A percentile compares a stretch with the other conserved stretches of the same genome.
phyloP scores from a whole-genome alignment of 1,140 invertebrate genomes.

The Akabosia matsudoensis region DNA sequence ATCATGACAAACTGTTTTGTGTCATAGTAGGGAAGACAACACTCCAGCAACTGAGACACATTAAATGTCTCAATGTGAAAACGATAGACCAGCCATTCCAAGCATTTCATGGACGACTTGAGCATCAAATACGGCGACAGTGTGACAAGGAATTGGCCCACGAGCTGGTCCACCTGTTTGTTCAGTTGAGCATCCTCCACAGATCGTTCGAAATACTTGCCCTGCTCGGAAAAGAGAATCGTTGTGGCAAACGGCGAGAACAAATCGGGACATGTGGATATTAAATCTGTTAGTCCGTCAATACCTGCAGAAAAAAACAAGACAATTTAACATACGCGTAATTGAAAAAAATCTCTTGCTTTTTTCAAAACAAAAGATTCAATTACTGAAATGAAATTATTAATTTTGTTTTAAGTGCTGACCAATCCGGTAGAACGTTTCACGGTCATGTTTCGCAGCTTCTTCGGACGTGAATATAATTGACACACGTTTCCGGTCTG shows the following conservation, averaged over 20 bases:
- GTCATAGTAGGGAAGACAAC: slow-evolving; percentile 86
- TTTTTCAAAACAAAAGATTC: slow-evolving; percentile 35
- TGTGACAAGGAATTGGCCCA: slow-evolving; percentile 75
- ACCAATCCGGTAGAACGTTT: slow-evolving; percentile 81
- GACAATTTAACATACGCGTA: neutral
- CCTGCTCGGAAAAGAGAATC: slow-evolving; percentile 67
- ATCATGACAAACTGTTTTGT: slow-evolving; percentile 80
- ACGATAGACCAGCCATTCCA: slow-evolving; percentile 86
- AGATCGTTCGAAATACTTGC: slow-evolving; percentile 73
- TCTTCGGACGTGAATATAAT: slow-evolving; percentile 84
- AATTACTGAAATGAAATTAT: slow-evolving; percentile 13
- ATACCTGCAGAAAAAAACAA: slow-evolving; percentile 52
- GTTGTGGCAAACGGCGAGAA: slow-evolving; percentile 72
- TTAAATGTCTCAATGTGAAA: slow-evolving; percentile 87
- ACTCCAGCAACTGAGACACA: slow-evolving; percentile 69
- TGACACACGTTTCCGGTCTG: slow-evolving; percentile 67
- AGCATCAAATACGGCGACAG: slow-evolving; percentile 83
- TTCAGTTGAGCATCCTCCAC: slow-evolving; percentile 73
- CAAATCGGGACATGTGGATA: slow-evolving; percentile 60
- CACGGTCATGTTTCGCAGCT: slow-evolving; percentile 76
- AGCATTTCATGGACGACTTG: slow-evolving; percentile 76
- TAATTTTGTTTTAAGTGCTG: slow-evolving; percentile 46
- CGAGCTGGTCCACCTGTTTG: slow-evolving; percentile 66
- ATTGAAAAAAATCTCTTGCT: neutral
- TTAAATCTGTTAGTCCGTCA: slow-evolving; percentile 78